A percentile compares a stretch with the other conserved stretches of the same genome.
Conservation (phyloP, 2,888 invertebrate species). For the Drosophila melanosoma region DNA sequence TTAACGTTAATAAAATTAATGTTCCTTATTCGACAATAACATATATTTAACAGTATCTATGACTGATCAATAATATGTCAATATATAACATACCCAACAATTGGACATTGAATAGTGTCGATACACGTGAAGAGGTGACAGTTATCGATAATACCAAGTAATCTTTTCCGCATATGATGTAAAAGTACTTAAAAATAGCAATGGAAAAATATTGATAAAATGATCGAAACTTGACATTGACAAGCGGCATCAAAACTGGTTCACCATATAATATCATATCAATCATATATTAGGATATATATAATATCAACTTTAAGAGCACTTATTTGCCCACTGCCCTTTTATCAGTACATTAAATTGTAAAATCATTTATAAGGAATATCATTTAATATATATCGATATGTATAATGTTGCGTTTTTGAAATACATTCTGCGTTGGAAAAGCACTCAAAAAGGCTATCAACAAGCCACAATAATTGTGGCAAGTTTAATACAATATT, state of each 20-base stretch:
- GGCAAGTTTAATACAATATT: slow-evolving; percentile 11
- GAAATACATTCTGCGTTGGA: slow-evolving; percentile 6
- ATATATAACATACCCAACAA: not conserved
- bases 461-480: slow-evolving; percentile 23
- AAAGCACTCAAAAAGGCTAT: slow-evolving; percentile 29
- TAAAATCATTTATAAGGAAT: slow-evolving; percentile 2
- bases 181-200: not conserved
- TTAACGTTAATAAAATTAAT: not conserved
- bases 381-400: not conserved
- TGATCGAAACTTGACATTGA: not conserved
- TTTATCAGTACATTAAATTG: not conserved
- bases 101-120: not conserved
- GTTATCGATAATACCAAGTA: not conserved
- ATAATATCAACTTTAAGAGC: not conserved
- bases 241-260: not conserved
- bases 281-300: not conserved
- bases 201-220: not conserved
- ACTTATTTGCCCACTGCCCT: too few species aligned
- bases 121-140: not conserved
- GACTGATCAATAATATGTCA: not conserved
- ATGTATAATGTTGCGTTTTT: not conserved
- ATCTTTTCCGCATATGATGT: not conserved
- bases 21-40: not conserved
- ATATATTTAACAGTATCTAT: not conserved
- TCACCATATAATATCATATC: not conserved